Conservation (phyloP, 2,113 vertebrate species). For the Nansenia antarctica region DNA sequence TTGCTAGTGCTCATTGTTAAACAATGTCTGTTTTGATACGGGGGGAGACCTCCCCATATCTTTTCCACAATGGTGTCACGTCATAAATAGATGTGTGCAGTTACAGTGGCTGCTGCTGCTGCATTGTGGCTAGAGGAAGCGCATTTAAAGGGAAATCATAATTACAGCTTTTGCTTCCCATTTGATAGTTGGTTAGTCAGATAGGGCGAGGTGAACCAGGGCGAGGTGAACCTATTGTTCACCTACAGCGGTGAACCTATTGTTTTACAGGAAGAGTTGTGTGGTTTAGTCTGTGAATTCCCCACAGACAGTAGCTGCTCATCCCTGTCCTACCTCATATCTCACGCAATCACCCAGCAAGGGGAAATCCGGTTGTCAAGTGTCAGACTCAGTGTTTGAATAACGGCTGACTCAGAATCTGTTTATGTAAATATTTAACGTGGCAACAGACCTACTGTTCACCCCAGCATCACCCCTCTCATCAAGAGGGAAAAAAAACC, state of each 20-base stretch:
- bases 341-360: neutral
- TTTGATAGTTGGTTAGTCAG: neutral
- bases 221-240: neutral
- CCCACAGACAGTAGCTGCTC: neutral
- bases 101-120: neutral
- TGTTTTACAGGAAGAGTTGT: neutral
- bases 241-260: neutral
- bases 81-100: too few species aligned
- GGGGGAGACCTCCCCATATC: too few species aligned
- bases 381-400: conserved; percentile 20
- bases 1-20: too few species aligned
- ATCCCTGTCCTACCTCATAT: neutral
- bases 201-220: neutral
- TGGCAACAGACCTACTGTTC: conserved; percentile 50
- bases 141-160: neutral
- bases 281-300: neutral
- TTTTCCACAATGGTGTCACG: too few species aligned
- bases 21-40: too few species aligned
- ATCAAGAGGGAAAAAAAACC: neutral
- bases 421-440: conserved; percentile 42
- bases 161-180: neutral
- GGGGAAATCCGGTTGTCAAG: neutral
- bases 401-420: conserved; percentile 14
- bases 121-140: neutral
- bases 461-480: conserved; percentile 40